Conservation (phyloP, 2,113 vertebrate genomes). For the Haplochromis burtoni region DNA sequence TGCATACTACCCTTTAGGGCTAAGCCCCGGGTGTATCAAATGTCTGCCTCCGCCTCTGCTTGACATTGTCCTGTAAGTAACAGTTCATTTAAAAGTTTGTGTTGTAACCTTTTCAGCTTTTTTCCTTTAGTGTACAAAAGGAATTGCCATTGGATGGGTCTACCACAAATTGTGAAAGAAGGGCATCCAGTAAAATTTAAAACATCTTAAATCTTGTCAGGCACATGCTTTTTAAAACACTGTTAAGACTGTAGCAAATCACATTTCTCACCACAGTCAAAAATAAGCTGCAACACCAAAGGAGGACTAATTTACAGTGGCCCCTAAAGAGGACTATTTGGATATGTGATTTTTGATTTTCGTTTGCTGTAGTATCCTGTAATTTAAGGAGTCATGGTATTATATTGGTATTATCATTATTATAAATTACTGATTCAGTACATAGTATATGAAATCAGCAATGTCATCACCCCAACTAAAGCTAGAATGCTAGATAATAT, state of each 20-base stretch:
- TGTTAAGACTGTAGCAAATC: not conserved
- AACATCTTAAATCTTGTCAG: not conserved
- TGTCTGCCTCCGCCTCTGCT: no score
- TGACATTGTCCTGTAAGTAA: not conserved
- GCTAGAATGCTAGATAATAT: not conserved
- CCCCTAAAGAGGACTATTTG: not conserved
- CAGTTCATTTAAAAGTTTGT: not conserved
- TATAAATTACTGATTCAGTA: accelerated
- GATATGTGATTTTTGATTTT: not conserved
- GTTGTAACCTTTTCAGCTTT: not conserved
- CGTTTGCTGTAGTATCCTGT: not conserved
- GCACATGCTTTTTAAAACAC: not conserved
- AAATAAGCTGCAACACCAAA: not conserved
- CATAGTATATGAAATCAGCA: accelerated
- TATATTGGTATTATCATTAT: not conserved
- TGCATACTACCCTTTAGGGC: no score
- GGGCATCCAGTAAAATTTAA: accelerated
- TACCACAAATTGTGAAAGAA: not conserved
- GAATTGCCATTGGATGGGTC: not conserved
- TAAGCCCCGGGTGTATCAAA: no score
- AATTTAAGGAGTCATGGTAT: not conserved
- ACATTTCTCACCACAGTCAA: not conserved
- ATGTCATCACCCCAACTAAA: not conserved
- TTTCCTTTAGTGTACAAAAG: not conserved
- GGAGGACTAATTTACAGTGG: not conserved